Percentiles rank a stretch among this genome's conserved stretches.
These are phyloP conservation scores for Erebia aethiops DNA, from an alignment of 2,888 invertebrate genomes.

Conservation along the genomic window DNA sequence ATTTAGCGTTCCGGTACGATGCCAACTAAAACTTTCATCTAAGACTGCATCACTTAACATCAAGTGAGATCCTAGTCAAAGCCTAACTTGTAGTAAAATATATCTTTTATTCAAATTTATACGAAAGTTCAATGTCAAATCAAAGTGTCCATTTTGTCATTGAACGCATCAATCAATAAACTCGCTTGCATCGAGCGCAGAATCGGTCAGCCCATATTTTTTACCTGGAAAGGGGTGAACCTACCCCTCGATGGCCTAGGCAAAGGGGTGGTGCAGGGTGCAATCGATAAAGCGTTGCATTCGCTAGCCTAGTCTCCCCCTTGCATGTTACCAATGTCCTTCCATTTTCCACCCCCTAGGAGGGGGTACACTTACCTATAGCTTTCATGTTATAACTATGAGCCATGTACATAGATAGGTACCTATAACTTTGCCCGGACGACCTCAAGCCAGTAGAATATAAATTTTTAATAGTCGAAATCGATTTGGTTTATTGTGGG, in stretches of 20 bases:
- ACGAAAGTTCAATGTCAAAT: no score
- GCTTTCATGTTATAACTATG: background rate
- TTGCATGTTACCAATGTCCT: background rate
- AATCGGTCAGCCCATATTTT: slow-evolving; percentile 3
- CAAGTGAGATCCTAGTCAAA: no score
- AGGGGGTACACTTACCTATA: background rate
- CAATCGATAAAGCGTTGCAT: slow-evolving; percentile 9
- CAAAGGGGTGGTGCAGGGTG: background rate
- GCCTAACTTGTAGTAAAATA: no score
- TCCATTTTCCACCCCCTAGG: slow-evolving; percentile 9
- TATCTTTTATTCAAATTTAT: no score
- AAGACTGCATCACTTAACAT: no score
- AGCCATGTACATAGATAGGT: no score
- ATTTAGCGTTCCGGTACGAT: background rate
- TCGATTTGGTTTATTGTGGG: background rate
- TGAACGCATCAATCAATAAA: slow-evolving; percentile 4
- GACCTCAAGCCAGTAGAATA: background rate
- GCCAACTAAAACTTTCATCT: no score
- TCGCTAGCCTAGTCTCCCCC: slow-evolving; percentile 1
- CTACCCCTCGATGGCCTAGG: background rate
- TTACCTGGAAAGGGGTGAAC: slow-evolving; percentile 1
- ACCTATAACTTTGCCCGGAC: slow-evolving; percentile 13
- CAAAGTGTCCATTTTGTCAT: no score
- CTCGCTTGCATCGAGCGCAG: background rate
- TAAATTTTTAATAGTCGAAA: background rate